A percentile compares a stretch with the other conserved stretches of the same genome.
phyloP scores from a whole-genome alignment of 2,113 vertebrate genomes.

The Regulus satrapa region DNA sequence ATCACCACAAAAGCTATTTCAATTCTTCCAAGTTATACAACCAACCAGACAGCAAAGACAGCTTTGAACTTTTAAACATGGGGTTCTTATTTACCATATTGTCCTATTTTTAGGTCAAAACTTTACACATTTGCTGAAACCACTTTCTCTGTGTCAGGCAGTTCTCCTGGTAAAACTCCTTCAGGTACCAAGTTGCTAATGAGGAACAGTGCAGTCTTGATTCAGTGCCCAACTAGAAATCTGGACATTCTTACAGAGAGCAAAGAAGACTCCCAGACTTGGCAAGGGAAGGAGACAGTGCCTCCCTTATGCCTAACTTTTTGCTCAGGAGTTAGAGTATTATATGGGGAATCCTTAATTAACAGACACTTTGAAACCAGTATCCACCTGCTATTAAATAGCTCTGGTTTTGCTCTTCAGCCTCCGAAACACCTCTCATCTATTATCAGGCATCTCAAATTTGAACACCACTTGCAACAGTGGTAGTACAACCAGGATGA shows the following conservation, averaged over 20 bases:
- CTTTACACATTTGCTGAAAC: not conserved
- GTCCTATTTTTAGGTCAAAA: not conserved
- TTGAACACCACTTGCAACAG: not conserved
- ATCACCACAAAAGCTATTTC: not conserved
- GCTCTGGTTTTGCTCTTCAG: not conserved
- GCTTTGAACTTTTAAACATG: not conserved
- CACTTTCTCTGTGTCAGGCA: not conserved
- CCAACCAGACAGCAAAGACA: slow-evolving; percentile 9
- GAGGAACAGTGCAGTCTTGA: not conserved
- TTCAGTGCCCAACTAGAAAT: not conserved
- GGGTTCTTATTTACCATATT: slow-evolving; percentile 1
- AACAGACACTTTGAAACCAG: not conserved
- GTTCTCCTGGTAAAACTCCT: not conserved
- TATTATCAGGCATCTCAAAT: not conserved
- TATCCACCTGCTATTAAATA: not conserved
- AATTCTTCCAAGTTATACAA: slow-evolving; percentile 17
- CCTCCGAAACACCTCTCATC: not conserved
- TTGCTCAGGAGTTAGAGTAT: not conserved
- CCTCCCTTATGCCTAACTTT: not conserved
- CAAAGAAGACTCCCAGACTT: not conserved
- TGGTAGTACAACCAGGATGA: not conserved
- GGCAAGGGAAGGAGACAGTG: not conserved
- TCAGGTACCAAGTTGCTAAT: not conserved
- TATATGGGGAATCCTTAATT: not conserved
- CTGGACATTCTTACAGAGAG: not conserved